Percentiles rank a stretch among this genome's conserved stretches.
Conservation (phyloP, 2,113 vertebrate genomes). For the Myocastor coypus region DNA sequence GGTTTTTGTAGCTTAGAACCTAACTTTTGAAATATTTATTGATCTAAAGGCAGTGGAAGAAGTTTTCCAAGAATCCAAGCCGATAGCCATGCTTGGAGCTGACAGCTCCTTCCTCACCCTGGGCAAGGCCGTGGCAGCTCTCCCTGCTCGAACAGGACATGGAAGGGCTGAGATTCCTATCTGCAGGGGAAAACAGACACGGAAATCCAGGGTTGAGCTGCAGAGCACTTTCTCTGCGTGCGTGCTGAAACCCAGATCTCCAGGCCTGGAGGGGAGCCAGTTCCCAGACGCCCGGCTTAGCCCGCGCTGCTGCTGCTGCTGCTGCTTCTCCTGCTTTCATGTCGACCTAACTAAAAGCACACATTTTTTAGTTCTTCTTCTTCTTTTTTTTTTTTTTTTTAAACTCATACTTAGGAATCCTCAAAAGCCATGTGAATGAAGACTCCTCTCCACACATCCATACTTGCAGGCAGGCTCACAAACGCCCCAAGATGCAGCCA, state of each 20-base stretch:
- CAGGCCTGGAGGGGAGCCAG: slow-evolving; percentile 54
- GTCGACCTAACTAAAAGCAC: slow-evolving; percentile 69
- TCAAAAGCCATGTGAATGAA: slow-evolving; percentile 44
- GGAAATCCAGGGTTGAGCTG: slow-evolving; percentile 1
- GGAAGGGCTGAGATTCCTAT: neutral
- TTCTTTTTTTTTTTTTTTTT: slow-evolving; percentile 50
- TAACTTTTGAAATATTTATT: slow-evolving; percentile 72
- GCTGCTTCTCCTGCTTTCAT: neutral
- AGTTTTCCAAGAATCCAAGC: slow-evolving; percentile 6
- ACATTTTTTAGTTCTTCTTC: no score
- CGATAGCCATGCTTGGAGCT: neutral
- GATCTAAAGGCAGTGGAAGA: slow-evolving; percentile 57
- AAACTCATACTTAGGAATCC: slow-evolving; percentile 66
- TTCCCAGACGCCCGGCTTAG: neutral
- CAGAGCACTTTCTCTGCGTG: neutral
- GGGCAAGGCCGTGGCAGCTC: fast-evolving
- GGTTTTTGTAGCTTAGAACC: slow-evolving; percentile 68
- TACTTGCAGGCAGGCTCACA: slow-evolving; percentile 61
- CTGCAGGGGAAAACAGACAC: neutral
- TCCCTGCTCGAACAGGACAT: neutral
- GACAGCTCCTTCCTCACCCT: neutral
- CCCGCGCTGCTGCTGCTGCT: neutral
- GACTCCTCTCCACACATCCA: slow-evolving; percentile 43
- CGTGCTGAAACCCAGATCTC: slow-evolving; percentile 38
- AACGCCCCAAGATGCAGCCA: neutral